phyloP scores from a whole-genome alignment of 2,797 vertebrate species.

The Schizothorax lantsangensis region DNA sequence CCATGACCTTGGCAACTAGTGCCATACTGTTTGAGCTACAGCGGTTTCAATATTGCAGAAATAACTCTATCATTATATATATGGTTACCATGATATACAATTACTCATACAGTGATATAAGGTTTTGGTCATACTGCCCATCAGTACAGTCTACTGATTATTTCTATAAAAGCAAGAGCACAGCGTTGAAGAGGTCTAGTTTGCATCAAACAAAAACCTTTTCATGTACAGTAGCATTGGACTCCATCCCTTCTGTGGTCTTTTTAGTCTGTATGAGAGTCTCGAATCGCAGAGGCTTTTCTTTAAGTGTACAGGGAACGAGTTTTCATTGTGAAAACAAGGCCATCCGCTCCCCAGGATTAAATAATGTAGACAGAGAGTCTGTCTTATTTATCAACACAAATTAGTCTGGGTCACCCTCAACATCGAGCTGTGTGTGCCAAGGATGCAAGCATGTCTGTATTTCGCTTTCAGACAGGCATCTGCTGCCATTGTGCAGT shows the following conservation, averaged over 20 bases:
- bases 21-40: not conserved
- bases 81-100: not conserved
- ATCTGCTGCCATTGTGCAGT: constrained; percentile 38
- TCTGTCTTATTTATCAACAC: constrained; percentile 63
- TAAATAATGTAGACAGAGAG: constrained; percentile 62
- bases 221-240: constrained; percentile 25
- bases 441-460: constrained; percentile 49
- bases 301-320: constrained; percentile 37
- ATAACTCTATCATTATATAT: not conserved
- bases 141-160: not conserved
- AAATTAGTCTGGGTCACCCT: constrained; percentile 61
- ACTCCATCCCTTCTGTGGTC: not conserved
- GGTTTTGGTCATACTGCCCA: not conserved
- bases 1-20: not conserved
- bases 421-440: constrained; percentile 50
- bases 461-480: constrained; percentile 42
- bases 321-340: constrained; percentile 42
- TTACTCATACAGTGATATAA: not conserved
- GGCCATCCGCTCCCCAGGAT: constrained; percentile 49
- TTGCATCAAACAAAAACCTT: constrained; percentile 12
- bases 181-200: constrained; percentile 20
- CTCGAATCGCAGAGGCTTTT: constrained; percentile 41
- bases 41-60: not conserved
- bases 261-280: constrained; percentile 15
- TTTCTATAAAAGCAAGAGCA: constrained; percentile 15